phyloP scores from a whole-genome alignment of 1,140 invertebrate species.

The Aleiodes sp. region DNA sequence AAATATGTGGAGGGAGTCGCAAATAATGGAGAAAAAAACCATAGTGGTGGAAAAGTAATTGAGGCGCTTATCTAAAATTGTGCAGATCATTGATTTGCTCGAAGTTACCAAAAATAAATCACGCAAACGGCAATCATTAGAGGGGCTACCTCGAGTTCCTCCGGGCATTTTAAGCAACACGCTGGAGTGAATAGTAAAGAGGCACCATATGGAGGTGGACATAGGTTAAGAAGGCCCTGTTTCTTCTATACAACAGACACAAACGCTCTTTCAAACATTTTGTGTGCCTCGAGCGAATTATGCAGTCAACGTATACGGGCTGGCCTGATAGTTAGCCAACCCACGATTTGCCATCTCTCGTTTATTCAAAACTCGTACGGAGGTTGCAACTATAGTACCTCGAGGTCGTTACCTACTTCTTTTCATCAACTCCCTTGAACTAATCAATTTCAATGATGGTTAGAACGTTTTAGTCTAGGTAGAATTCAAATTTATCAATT shows the following conservation, averaged over 20 bases:
- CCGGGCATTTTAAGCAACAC: conserved; percentile 21
- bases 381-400: conserved; percentile 27
- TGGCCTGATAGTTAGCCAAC: conserved; percentile 48
- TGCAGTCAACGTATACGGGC: conserved; percentile 44
- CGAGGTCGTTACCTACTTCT: conserved; percentile 17
- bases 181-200: not conserved
- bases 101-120: conserved; percentile 55
- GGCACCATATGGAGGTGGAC: not conserved
- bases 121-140: conserved; percentile 51
- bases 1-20: too few relatives aligned
- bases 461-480: too few relatives aligned
- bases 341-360: conserved; percentile 35
- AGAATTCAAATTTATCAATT: too few relatives aligned
- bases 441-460: not conserved
- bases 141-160: not conserved
- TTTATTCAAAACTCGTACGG: conserved; percentile 32
- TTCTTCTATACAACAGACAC: too few relatives aligned
- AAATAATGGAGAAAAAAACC: too few relatives aligned
- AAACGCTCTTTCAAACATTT: not conserved
- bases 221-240: not conserved
- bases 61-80: conserved; percentile 43
- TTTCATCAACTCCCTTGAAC: not conserved
- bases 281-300: conserved; percentile 44
- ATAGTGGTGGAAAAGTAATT: not conserved
- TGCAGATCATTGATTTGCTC: conserved; percentile 25